phyloP scores from a whole-genome alignment of 2,113 vertebrate species.

The Strix aluco region DNA sequence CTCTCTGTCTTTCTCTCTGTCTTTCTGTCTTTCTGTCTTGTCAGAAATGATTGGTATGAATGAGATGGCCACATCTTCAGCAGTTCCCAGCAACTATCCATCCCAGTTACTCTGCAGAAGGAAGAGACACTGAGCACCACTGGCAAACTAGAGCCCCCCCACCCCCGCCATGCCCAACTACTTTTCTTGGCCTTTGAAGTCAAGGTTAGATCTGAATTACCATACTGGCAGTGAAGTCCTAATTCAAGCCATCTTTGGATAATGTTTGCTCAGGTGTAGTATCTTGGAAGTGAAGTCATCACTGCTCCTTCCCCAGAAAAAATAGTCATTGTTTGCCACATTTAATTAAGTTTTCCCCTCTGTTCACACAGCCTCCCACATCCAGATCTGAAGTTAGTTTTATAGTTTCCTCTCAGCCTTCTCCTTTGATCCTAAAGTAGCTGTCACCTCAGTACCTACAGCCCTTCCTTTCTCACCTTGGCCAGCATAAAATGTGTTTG shows the following conservation, averaged over 20 bases:
- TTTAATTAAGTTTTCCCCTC: constrained; percentile 58
- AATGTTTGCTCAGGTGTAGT: constrained; percentile 65
- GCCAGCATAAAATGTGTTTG: constrained; percentile 57
- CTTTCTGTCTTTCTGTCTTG: background rate
- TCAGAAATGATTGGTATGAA: background rate
- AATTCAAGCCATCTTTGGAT: constrained; percentile 24
- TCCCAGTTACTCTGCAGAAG: background rate
- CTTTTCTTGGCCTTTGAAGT: constrained; percentile 5
- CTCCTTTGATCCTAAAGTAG: constrained; percentile 55
- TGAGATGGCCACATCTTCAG: background rate
- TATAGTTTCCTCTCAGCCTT: constrained; percentile 58
- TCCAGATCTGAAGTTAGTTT: constrained; percentile 47
- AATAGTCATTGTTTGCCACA: constrained; percentile 55
- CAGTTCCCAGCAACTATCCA: background rate
- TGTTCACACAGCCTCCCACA: constrained; percentile 3
- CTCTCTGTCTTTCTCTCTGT: too few relatives aligned
- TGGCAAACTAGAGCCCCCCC: background rate
- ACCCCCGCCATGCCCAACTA: background rate
- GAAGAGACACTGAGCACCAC: background rate
- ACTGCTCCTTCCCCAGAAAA: constrained; percentile 22
- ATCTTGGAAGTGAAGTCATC: constrained; percentile 45
- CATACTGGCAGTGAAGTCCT: background rate
- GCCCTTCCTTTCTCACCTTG: constrained; percentile 55
- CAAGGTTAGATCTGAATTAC: background rate
- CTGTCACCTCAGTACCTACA: constrained; percentile 55